Base-by-base conservation (phyloP, 2,797 vertebrate species). In the Melanotaenia nigrans region DNA sequence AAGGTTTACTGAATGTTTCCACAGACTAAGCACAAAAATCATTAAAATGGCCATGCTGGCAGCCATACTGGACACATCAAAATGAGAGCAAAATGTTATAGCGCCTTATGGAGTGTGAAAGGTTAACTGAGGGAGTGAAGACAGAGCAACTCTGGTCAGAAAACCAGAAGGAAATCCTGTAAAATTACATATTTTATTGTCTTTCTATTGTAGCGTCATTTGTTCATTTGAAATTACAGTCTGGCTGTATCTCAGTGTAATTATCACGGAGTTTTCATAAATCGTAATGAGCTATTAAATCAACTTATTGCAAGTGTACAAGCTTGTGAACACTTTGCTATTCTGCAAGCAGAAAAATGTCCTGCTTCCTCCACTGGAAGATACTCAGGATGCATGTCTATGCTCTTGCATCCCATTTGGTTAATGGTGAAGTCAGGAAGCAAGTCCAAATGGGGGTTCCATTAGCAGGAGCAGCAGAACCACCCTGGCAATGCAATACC, bases 101-200 rank as follows among this genome's bases (percentile, higher is more conserved):
- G 87, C 75, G 77, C 75, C 86, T 89, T 71, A 86, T 89, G 85
- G 90, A 83, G 87, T 92, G 90, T 92, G 89, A 93, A 94, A 94
- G 90, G 89, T 91, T 92, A 93, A 90, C 82, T 68, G 76, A 73
- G 28, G 78, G 81, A 68, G 61, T 0, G 22, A 42, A 51, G 32
- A 51, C 56, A 79, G 57, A 45, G 74, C 40, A 71, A 38, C 3
- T 49, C 5, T 2, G 63, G 81, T 55, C 68, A 72, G 69, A 64
- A 85, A 79, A 81, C 36, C 35, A 49, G 59, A 12, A 30, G 60
- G 59, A 64, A 71, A 66, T 69, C 55, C 42, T 40, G 69, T 56
- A 73, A 45, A 30, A n/a, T 51, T 24, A 14, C 60, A 36, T 14
- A 22, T 18, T 56, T 30, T n/a, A 38, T 38, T 58, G 7, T 35